Percentiles rank a stretch among this genome's conserved stretches.
These are phyloP conservation scores for Cryptosula pallasiana DNA, from an alignment of 2,888 invertebrate species.

Conservation along the genomic window DNA sequence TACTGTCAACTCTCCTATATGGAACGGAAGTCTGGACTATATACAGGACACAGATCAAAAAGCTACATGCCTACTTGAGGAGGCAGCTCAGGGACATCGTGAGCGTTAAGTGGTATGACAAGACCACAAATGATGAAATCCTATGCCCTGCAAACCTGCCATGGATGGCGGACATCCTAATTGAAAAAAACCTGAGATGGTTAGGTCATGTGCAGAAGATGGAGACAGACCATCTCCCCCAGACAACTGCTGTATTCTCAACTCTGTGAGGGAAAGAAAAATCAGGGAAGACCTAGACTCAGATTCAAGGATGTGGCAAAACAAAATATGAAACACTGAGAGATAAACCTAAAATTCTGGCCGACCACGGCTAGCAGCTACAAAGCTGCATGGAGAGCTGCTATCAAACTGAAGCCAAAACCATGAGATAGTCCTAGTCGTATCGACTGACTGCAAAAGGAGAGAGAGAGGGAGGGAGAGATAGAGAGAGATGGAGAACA, in stretches of 20 bases:
- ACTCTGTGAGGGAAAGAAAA: background rate
- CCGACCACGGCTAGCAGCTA: too few species aligned
- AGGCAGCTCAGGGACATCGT: background rate
- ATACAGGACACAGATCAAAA: background rate
- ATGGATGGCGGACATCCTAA: background rate
- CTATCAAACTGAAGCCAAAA: too few species aligned
- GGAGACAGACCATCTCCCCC: background rate
- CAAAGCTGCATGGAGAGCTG: too few species aligned
- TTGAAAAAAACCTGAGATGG: background rate
- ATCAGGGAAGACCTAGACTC: conserved; percentile 8
- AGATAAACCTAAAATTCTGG: too few species aligned
- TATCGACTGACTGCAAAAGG: too few species aligned
- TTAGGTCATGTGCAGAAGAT: conserved; percentile 2
- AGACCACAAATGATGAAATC: background rate
- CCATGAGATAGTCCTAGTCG: too few species aligned
- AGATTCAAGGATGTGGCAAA: conserved; percentile 2
- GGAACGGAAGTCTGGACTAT: background rate
- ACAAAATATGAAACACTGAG: background rate
- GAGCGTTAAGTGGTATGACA: background rate
- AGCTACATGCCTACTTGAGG: background rate
- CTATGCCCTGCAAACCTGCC: background rate
- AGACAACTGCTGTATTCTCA: background rate
- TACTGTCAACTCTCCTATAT: background rate
- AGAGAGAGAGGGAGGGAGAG: too few species aligned
- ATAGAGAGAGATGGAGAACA: too few species aligned